Evolutionary conservation across 2,888 invertebrate genomes (phyloP).

Genomic region (Maniola hyperantus): DNA sequence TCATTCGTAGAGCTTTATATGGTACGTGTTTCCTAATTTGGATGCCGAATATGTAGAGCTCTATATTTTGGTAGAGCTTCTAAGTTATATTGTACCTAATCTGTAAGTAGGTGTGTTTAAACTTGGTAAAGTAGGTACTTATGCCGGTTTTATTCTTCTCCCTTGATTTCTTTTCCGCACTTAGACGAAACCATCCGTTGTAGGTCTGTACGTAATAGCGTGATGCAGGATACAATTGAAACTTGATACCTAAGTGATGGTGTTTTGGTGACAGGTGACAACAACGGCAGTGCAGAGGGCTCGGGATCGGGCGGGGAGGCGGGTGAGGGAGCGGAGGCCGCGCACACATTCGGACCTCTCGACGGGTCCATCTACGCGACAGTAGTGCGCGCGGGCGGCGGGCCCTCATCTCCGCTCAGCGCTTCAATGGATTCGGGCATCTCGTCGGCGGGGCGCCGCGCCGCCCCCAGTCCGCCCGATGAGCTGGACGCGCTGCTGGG

Average conservation of each 20-base stretch:
- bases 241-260: conserved; percentile 2
- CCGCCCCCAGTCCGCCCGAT: conserved; percentile 79
- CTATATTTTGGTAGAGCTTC: conserved; percentile 6
- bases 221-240: neutral
- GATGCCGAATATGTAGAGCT: conserved; percentile 8
- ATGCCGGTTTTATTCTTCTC: neutral
- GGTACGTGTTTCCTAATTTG: conserved; percentile 17
- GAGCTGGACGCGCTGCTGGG: conserved; percentile 93
- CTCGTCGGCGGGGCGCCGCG: conserved; percentile 87
- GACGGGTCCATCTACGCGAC: conserved; percentile 96
- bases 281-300: conserved; percentile 77
- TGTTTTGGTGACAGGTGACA: conserved; percentile 77
- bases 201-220: no score
- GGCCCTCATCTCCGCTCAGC: conserved; percentile 87
- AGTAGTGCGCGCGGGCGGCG: conserved; percentile 77
- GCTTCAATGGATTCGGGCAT: conserved; percentile 96
- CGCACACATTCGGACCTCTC: conserved; percentile 91
- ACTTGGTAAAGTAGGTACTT: neutral
- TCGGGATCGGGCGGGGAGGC: conserved; percentile 73
- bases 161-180: no score
- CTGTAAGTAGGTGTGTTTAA: neutral
- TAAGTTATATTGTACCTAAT: conserved; percentile 9
- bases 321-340: conserved; percentile 72
- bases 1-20: conserved; percentile 13
- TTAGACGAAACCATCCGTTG: no score